These are phyloP conservation scores for Aleiodes alternator DNA, from an alignment of 2,888 invertebrate genomes.

Conservation along the genomic window DNA sequence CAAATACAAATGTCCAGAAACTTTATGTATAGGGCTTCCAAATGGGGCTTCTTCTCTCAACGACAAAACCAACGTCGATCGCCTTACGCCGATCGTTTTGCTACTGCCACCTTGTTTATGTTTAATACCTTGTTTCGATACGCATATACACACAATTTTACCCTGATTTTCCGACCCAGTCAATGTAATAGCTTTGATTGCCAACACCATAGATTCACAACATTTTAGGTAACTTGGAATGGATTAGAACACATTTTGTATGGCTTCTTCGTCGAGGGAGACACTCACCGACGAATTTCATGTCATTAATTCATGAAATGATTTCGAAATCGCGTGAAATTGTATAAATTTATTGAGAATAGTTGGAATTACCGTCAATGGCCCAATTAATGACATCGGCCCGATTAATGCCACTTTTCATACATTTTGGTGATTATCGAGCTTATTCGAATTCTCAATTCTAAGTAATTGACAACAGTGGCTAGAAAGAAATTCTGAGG, in stretches of 20 bases:
- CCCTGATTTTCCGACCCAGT: constrained; percentile 34
- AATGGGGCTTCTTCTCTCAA: constrained; percentile 71
- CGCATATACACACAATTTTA: constrained; percentile 39
- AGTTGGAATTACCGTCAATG: too few relatives aligned
- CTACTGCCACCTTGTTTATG: constrained; percentile 65
- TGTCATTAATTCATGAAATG: too few relatives aligned
- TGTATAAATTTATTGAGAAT: too few relatives aligned
- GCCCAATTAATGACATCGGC: too few relatives aligned
- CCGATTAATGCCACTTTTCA: too few relatives aligned
- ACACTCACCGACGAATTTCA: too few relatives aligned
- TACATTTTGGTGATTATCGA: too few relatives aligned
- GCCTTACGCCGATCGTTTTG: constrained; percentile 74
- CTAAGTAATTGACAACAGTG: too few relatives aligned
- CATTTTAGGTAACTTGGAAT: neutral
- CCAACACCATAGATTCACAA: neutral
- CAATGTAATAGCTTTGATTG: constrained; percentile 31
- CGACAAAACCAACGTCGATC: constrained; percentile 75
- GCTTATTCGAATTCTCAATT: too few relatives aligned
- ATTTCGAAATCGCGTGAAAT: too few relatives aligned
- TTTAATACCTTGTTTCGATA: constrained; percentile 59
- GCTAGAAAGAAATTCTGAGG: too few relatives aligned
- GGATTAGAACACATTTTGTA: constrained; percentile 9
- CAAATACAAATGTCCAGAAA: constrained; percentile 59
- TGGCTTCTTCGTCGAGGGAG: constrained; percentile 6
- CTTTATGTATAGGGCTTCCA: constrained; percentile 68